A percentile compares a stretch with the other conserved stretches of the same genome.
phyloP scores from a whole-genome alignment of 2,888 invertebrate genomes.

The Agrenia bidenticulata region DNA sequence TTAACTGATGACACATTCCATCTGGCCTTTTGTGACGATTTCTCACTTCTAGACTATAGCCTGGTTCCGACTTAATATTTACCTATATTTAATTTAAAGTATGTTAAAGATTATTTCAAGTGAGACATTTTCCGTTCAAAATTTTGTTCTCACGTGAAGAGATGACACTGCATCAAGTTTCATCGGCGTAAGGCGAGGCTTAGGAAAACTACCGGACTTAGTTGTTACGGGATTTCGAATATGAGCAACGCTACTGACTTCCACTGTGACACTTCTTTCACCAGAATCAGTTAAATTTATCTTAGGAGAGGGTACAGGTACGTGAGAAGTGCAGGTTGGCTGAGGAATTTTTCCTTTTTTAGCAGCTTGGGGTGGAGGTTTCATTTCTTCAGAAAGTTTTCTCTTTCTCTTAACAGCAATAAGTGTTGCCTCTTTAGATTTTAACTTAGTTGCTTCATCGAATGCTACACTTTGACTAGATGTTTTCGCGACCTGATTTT shows the following conservation, averaged over 20 bases:
- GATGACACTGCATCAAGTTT: conserved; percentile 29
- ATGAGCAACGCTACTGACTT: neutral
- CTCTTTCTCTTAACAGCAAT: conserved; percentile 25
- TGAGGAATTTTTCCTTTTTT: conserved; percentile 13
- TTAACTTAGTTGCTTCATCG: no score
- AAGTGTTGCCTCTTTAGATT: neutral
- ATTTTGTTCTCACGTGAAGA: conserved; percentile 8
- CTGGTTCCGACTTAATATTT: conserved; percentile 25
- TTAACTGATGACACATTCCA: conserved; percentile 38
- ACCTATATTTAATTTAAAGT: no score
- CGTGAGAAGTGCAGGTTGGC: neutral
- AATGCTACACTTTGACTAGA: no score
- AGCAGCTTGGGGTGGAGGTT: neutral
- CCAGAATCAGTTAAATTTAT: no score
- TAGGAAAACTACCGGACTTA: neutral
- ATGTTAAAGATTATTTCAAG: no score
- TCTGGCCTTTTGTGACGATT: conserved; percentile 35
- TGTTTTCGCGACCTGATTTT: neutral
- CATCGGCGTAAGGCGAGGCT: conserved; percentile 33
- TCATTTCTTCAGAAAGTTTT: conserved; percentile 20
- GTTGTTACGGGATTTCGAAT: neutral
- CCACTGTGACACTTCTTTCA: no score
- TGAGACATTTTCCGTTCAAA: no score
- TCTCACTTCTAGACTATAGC: conserved; percentile 39
- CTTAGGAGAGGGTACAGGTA: conserved; percentile 4